Percentiles rank a stretch among this genome's conserved stretches.
Evolutionary conservation across 2,888 invertebrate species (phyloP).

Genomic region (Chirona hameri): DNA sequence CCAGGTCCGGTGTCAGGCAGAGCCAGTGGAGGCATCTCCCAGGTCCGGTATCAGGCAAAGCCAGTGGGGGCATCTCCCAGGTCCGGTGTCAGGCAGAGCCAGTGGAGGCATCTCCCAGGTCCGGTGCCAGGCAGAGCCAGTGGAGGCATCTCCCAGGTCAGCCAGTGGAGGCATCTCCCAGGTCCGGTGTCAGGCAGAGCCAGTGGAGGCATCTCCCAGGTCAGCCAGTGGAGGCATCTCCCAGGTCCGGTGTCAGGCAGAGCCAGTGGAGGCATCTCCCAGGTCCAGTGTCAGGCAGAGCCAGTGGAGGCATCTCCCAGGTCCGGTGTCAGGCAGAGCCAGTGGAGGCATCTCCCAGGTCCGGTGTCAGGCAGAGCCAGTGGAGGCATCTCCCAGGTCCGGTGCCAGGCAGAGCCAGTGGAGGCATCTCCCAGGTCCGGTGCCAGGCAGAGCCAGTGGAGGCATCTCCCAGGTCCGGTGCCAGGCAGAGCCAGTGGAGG

Average conservation of each 20-base stretch:
- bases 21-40: not conserved
- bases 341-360: not conserved
- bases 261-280: not conserved
- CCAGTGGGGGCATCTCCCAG: not conserved
- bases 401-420: slow-evolving; percentile 39
- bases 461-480: not conserved
- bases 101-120: not conserved
- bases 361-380: slow-evolving; percentile 39
- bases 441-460: slow-evolving; percentile 39
- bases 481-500: slow-evolving; percentile 39
- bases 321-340: slow-evolving; percentile 39
- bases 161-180: not conserved
- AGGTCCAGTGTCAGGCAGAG: slow-evolving; percentile 38
- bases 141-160: not conserved
- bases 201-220: not conserved
- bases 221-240: not conserved
- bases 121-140: slow-evolving; percentile 39
- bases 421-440: not conserved
- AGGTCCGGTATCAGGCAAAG: slow-evolving; percentile 38
- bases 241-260: slow-evolving; percentile 38
- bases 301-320: not conserved
- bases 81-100: slow-evolving; percentile 39
- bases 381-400: not conserved
- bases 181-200: slow-evolving; percentile 38
- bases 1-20: slow-evolving; percentile 38